phyloP scores from a whole-genome alignment of 1,140 invertebrate genomes.

The Ephestia elutella region DNA sequence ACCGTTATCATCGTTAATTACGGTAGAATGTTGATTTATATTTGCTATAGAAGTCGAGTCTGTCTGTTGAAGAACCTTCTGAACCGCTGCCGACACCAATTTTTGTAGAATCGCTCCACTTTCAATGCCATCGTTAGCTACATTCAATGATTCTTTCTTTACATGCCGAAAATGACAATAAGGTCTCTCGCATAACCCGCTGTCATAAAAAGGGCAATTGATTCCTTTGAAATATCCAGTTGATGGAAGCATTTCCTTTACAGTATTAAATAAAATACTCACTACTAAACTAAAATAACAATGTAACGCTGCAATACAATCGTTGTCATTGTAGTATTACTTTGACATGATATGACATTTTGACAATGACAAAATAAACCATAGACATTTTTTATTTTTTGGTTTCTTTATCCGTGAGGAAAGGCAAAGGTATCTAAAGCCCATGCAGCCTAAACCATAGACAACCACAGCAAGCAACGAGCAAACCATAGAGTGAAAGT shows the following conservation, averaged over 20 bases:
- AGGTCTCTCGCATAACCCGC: conserved; percentile 85
- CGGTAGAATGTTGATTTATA: conserved; percentile 1
- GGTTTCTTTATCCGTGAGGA: no score
- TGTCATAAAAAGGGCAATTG: conserved; percentile 88
- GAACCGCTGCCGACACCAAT: conserved; percentile 67
- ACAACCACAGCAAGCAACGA: no score
- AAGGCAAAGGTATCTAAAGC: no score
- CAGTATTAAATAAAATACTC: neutral
- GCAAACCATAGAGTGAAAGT: no score
- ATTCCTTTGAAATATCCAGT: conserved; percentile 89
- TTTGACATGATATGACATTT: neutral
- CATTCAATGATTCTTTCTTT: conserved; percentile 75
- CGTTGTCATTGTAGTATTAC: neutral
- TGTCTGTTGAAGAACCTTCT: conserved; percentile 65
- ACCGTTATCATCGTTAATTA: neutral
- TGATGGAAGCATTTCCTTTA: conserved; percentile 84
- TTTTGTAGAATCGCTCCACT: conserved; percentile 66
- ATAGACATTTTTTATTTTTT: neutral
- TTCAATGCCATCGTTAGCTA: conserved; percentile 53
- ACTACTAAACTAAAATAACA: neutral
- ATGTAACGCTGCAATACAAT: neutral
- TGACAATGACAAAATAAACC: neutral
- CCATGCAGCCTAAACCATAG: no score
- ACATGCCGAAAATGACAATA: conserved; percentile 92
- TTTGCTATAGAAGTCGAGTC: conserved; percentile 27